Evolutionary conservation across 2,113 vertebrate genomes (phyloP), one percentile per base, ranked within the genome.

Genomic region (Campylomormyrus numenius): DNA sequence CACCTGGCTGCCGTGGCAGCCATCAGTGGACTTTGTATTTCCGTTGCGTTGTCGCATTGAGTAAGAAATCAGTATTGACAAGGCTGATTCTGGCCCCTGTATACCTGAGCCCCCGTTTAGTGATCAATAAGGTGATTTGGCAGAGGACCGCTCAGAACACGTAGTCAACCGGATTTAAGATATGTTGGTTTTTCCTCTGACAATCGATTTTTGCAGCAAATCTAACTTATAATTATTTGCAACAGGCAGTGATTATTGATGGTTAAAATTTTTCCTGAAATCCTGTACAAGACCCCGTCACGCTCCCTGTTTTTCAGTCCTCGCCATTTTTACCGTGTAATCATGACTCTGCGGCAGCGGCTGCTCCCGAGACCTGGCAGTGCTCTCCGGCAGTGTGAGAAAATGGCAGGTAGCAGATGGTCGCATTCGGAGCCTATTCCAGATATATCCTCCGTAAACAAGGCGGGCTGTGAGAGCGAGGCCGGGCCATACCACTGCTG

Each of bases 381-480:
- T 6, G 3, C 49, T 87, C 31, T 62, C 53, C 27, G 53, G 42
- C 31, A 24, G 27, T 35, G 87, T 88, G 87, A 46, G 56, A 66
- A 66, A 88, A 88, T 88, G 87, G 56, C 87, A 88, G 87, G 17
- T 58, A 88, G 53, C 87, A 88, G 52, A 88, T 88, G 87, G 87
- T 88, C 31, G 0, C 7, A 45, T 10, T 56, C 49, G 5, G 85
- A 87, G 85, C 39, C 45, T 87, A 19, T 56, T 88, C 87, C 53
- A 62, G 53, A 62, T 66, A 46, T 50, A 58, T 88, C 87, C 56
- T 88, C 39, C 7, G 87, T 42, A 62, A 39, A 88, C 35, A 62
- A 88, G 87, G 10, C 49, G 13, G 48, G 50, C 45, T 8, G 56
- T 39, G 56, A 62, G 85, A 87, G n/a, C 10, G 24, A 42, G 35